Conservation (phyloP, 1,140 invertebrate genomes). For the Pachypeltis micranthus region DNA sequence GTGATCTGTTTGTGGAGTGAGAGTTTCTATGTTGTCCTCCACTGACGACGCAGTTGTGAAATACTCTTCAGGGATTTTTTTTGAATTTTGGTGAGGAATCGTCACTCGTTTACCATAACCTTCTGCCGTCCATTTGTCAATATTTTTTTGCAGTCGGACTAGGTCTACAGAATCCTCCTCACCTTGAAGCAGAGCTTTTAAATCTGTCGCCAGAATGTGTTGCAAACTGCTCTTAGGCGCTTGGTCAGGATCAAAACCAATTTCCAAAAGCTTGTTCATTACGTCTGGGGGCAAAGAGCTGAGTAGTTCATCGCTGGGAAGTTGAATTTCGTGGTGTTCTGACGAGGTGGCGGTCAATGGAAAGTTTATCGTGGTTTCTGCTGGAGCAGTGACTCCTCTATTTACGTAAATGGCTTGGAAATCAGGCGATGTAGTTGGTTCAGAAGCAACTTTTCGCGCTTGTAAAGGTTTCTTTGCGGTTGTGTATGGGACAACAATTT, state of each 20-base stretch:
- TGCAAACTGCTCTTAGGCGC: conserved; percentile 21
- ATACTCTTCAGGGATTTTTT: conserved; percentile 63
- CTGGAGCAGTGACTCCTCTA: conserved; percentile 25
- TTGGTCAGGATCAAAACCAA: conserved; percentile 6
- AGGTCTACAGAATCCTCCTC: conserved; percentile 48
- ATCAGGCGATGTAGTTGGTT: conserved; percentile 25
- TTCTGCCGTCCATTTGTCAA: conserved; percentile 72
- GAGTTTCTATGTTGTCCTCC: conserved; percentile 29
- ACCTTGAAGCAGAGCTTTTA: conserved; percentile 30
- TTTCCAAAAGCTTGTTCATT: conserved; percentile 31
- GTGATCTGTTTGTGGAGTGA: conserved; percentile 35
- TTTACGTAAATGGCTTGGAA: conserved; percentile 30
- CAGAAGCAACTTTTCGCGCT: conserved; percentile 39
- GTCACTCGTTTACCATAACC: conserved; percentile 38
- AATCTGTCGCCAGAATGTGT: conserved; percentile 34
- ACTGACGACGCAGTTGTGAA: conserved; percentile 47
- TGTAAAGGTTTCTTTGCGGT: conserved; percentile 46
- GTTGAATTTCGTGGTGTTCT: conserved; percentile 27
- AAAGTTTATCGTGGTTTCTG: conserved; percentile 8
- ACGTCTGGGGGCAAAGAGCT: conserved; percentile 29
- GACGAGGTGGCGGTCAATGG: conserved; percentile 27
- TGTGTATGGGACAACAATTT: conserved; percentile 67
- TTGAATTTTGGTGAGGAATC: conserved; percentile 38
- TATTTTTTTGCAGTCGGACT: conserved; percentile 61
- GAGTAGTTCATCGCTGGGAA: conserved; percentile 31